These are phyloP conservation scores for Pseudochirops cupreus DNA, from an alignment of 2,797 vertebrate species.

Conservation along the genomic window DNA sequence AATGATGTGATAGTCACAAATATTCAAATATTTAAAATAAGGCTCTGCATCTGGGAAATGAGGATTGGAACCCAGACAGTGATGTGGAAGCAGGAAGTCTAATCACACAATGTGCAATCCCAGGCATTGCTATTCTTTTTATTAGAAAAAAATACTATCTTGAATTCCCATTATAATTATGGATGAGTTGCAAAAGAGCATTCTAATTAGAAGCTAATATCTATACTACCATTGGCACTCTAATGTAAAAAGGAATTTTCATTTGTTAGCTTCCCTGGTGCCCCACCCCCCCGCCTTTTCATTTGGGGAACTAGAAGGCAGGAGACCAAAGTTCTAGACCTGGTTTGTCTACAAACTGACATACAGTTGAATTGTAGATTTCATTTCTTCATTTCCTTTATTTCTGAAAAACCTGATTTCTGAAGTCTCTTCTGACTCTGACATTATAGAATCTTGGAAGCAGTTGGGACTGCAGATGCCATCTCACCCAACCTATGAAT, in stretches of 20 bases:
- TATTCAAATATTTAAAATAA: slow-evolving; percentile 18
- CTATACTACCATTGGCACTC: not conserved
- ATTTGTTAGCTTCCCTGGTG: not conserved
- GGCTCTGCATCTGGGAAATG: not conserved
- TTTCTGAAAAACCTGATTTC: slow-evolving; percentile 8
- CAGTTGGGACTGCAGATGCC: not conserved
- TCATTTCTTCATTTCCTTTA: not conserved
- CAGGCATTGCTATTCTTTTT: not conserved
- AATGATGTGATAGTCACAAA: slow-evolving; percentile 45
- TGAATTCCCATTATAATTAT: not conserved
- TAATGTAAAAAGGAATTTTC: slow-evolving; percentile 23
- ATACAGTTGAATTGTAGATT: slow-evolving; percentile 34
- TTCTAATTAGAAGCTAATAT: slow-evolving; percentile 20
- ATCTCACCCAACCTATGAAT: not conserved
- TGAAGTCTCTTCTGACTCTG: not conserved
- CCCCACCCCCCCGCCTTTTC: not conserved
- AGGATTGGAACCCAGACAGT: slow-evolving; percentile 23
- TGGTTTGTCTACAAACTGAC: not conserved
- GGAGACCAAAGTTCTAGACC: not conserved
- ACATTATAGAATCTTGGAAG: slow-evolving; percentile 27
- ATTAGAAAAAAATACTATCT: slow-evolving; percentile 22
- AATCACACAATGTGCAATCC: slow-evolving; percentile 17
- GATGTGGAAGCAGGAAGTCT: slow-evolving; percentile 35
- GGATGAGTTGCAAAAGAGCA: not conserved
- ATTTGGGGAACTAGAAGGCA: not conserved